Evolutionary conservation across 2,113 vertebrate species (phyloP).

Genomic region (Odontesthes bonariensis): DNA sequence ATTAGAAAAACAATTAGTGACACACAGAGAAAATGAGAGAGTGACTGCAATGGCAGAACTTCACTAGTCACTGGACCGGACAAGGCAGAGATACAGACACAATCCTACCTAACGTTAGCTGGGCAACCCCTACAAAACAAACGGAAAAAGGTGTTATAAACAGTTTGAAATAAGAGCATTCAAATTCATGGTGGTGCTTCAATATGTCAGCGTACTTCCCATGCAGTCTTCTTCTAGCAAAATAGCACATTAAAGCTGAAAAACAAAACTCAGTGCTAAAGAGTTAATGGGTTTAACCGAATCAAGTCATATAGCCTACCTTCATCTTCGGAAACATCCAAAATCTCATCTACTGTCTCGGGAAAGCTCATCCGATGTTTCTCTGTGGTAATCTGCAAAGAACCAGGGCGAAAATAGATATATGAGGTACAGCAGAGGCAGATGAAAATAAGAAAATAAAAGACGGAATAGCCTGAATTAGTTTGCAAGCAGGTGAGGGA

Average conservation of each 20-base stretch:
- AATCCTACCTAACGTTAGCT: conserved; percentile 86
- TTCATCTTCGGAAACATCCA: conserved; percentile 98
- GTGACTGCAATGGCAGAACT: conserved; percentile 77
- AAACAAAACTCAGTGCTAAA: conserved; percentile 17
- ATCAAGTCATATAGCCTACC: conserved; percentile 79
- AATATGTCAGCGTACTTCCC: conserved; percentile 25
- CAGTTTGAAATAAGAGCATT: not conserved
- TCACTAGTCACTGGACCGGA: conserved; percentile 70
- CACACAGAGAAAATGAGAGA: conserved; percentile 68
- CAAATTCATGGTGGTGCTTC: conserved; percentile 11
- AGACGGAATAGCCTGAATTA: not conserved
- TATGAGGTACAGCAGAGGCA: not conserved
- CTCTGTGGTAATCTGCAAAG: conserved; percentile 84
- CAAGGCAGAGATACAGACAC: conserved; percentile 78
- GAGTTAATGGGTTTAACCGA: not conserved
- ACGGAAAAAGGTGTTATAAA: conserved; percentile 69
- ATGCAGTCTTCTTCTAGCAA: conserved; percentile 33
- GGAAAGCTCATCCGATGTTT: conserved; percentile 98
- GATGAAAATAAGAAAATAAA: not conserved
- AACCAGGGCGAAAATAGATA: not conserved
- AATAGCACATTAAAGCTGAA: conserved; percentile 41
- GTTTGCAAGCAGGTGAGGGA: conserved; percentile 23
- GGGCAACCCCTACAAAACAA: conserved; percentile 83
- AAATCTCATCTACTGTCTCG: conserved; percentile 94
- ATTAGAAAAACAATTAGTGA: conserved; percentile 70